A percentile compares a stretch with the other conserved stretches of the same genome.
These are phyloP conservation scores for Aphelenchoides avenae DNA, from an alignment of 1,140 invertebrate genomes.

Conservation along the genomic window DNA sequence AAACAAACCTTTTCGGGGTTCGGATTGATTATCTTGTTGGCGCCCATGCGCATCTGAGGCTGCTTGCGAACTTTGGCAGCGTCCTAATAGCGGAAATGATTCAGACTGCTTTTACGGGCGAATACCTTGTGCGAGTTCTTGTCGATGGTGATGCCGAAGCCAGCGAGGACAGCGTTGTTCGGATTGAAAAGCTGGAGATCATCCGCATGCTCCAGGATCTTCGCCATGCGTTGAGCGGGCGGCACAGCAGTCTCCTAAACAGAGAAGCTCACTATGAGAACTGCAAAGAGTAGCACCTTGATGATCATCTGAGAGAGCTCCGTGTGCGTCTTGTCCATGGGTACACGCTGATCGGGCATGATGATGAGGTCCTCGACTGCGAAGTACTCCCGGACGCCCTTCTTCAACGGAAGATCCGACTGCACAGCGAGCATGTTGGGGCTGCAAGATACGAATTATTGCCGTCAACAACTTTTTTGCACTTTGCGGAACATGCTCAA, in stretches of 20 bases:
- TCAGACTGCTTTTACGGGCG: background rate
- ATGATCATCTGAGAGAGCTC: constrained; percentile 19
- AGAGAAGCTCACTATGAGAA: background rate
- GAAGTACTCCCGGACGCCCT: constrained; percentile 18
- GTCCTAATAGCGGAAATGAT: background rate
- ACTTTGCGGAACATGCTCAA: background rate
- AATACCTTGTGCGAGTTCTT: constrained; percentile 15
- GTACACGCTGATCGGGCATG: constrained; percentile 35
- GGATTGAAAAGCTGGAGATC: constrained; percentile 22
- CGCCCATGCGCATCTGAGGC: constrained; percentile 29
- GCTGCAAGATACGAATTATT: too few species aligned
- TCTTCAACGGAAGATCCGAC: constrained; percentile 29
- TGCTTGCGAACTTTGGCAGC: constrained; percentile 22
- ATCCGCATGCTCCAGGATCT: constrained; percentile 28
- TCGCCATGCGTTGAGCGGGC: constrained; percentile 25
- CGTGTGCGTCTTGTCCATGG: constrained; percentile 28
- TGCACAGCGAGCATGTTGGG: constrained; percentile 27
- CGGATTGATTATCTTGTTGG: constrained; percentile 31
- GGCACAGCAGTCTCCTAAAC: constrained; percentile 21
- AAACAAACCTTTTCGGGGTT: constrained; percentile 28
- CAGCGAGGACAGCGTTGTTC: constrained; percentile 21
- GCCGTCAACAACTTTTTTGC: background rate
- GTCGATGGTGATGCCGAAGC: constrained; percentile 23
- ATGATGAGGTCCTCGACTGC: constrained; percentile 30
- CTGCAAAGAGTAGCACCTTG: constrained; percentile 5